Evolutionary conservation across 2,888 invertebrate species (phyloP).

Genomic region (Caradrina clavipalpis): DNA sequence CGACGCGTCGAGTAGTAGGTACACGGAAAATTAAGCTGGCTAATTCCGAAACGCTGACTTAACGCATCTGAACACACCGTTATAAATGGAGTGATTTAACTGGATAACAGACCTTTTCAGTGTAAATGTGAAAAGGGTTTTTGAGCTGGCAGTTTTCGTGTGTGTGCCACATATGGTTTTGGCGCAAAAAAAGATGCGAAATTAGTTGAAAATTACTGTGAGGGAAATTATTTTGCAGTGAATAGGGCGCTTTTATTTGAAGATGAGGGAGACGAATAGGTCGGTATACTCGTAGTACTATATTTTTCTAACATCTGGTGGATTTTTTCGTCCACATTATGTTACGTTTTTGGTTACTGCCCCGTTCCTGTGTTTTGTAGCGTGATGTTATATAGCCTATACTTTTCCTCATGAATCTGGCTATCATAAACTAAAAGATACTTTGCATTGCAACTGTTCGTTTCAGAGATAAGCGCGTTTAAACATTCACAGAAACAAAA

Average conservation of each 20-base stretch:
- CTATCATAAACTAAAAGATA: no score
- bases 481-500: no score
- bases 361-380: no score
- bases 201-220: constrained; percentile 54
- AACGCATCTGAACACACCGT: constrained; percentile 53
- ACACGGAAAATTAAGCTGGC: constrained; percentile 54
- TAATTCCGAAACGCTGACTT: constrained; percentile 61
- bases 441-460: no score
- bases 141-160: constrained; percentile 55
- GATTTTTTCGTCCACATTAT: no score
- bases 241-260: constrained; percentile 34
- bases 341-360: no score
- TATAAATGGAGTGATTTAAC: constrained; percentile 63
- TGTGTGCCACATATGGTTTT: constrained; percentile 39
- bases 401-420: no score
- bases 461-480: no score
- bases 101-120: constrained; percentile 57
- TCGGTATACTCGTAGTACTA: no score
- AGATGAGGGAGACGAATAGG: constrained; percentile 23
- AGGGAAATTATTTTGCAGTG: constrained; percentile 24
- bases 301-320: no score
- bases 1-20: constrained; percentile 39
- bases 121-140: constrained; percentile 63
- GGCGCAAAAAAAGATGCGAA: constrained; percentile 39
- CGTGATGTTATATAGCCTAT: no score